Base-by-base conservation (phyloP, 2,113 vertebrate genomes). In the Diadophis punctatus region DNA sequence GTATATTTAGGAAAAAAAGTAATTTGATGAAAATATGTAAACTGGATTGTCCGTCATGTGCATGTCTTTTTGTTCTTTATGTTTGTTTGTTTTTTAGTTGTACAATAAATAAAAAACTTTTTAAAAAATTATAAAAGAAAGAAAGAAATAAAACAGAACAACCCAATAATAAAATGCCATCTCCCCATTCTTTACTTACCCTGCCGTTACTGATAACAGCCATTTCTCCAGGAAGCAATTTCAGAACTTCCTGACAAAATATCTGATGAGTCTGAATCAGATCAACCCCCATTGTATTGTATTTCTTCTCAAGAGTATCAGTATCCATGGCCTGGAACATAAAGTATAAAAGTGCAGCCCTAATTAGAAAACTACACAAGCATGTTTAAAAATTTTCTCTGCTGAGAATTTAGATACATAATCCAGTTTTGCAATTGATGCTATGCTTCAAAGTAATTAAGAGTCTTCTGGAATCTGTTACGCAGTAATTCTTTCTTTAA, bases 301-400 rank as follows among this genome's bases (percentile, higher is more conserved):
- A 99, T 97, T 98, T 99, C 97, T 99, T 99, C 96, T 99, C 98
- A 97, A 99, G 99, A 92, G 97, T 91, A 96, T 98, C 96, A 0
- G 93, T 96, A 95, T 99, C 97, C 98, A 99, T 99, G 68, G 97
- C 98, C 99, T 99, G 94, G 87, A 96, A 94, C 39, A 96, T 86
- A 97, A 93, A 95, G 87, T 68, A 91, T 10, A 4, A 96, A 23
- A 92, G 5, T 1, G 16, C 46, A 34, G 63, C 52, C 94, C 18
- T 51, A 87, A 20, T 93, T 86, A 74, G 60, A 48, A 92, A 92
- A 25, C 10, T 46, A 95, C 93, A 7, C 25, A 88, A 84, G 3
- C 20, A 55, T 89, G 91, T 91, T 46, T 93, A 90, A 34, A 90
- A 53, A 39, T 27, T 49, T 34, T 68, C 87, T 9, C 58, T 39